These are phyloP conservation scores for Drosophila sordidula DNA, from an alignment of 2,888 invertebrate genomes.

Conservation along the genomic window DNA sequence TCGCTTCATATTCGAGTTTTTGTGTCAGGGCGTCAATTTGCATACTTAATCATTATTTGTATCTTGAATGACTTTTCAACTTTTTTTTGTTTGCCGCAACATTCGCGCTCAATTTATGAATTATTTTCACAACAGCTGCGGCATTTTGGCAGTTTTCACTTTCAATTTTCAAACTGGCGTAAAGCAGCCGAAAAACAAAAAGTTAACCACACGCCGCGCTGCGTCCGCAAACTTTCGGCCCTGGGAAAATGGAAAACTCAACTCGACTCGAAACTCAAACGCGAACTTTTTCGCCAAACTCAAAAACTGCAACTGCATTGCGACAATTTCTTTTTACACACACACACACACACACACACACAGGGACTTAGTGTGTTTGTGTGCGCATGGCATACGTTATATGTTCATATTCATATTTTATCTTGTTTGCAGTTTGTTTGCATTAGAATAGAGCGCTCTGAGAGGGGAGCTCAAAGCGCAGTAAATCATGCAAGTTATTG, in stretches of 20 bases:
- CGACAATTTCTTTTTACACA: constrained; percentile 60
- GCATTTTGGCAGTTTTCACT: constrained; percentile 55
- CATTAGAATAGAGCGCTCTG: constrained; percentile 41
- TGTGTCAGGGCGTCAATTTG: constrained; percentile 46
- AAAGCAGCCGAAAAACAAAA: constrained; percentile 34
- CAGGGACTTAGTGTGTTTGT: constrained; percentile 3
- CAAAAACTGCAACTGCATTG: constrained; percentile 68
- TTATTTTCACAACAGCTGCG: constrained; percentile 52
- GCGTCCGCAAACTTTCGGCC: constrained; percentile 37
- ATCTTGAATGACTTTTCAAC: constrained; percentile 37
- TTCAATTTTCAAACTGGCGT: constrained; percentile 40
- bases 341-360: constrained; percentile 6
- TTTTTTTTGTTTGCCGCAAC: constrained; percentile 29
- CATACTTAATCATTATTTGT: constrained; percentile 43
- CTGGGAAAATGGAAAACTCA: constrained; percentile 45
- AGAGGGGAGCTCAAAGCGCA: constrained; percentile 23
- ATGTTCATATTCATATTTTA: constrained; percentile 68
- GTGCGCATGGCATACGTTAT: constrained; percentile 42
- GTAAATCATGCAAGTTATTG: constrained; percentile 63
- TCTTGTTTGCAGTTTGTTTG: constrained; percentile 54
- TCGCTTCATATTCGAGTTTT: constrained; percentile 9
- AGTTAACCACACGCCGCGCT: constrained; percentile 42
- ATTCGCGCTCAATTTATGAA: constrained; percentile 48
- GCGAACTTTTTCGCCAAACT: constrained; percentile 54
- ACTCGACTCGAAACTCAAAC: constrained; percentile 51